Base-by-base conservation (phyloP, 2,797 vertebrate species). In the Gymnoscopelus microlampas region DNA sequence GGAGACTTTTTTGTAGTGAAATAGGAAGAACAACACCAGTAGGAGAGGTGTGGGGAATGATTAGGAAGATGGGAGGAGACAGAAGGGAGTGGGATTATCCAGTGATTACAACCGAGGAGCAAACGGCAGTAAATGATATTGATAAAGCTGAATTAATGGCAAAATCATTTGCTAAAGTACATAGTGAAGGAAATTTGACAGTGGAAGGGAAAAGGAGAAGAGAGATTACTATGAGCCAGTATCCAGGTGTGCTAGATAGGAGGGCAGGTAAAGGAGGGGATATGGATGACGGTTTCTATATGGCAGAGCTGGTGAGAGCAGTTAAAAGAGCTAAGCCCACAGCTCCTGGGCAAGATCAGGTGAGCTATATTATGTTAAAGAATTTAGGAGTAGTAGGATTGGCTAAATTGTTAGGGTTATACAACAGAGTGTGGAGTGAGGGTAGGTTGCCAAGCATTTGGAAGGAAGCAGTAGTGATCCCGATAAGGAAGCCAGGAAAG, bases 11-110 rank as follows among this genome's bases (percentile, higher is more conserved):
- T 14, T 69, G 61, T 23, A 15, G 59, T 6, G 4, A 15, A 10
- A 60, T 66, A 32, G 65, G 54, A 59, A 65, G 35, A 3, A 57
- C 35, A 4, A 72, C 61, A 4, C 39, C 49, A 6, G 44, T 69
- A 6, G 66, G 58, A 15, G 53, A 69, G 13, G 19, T 61, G 12
- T 77, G 57, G 57, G 56, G 65, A 49, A 62, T 58, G 66, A 73
- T 70, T 2, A 70, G 58, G 32, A 69, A 15, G 4, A 70, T 66
- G 53, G 23, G 55, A 11, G 54, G 55, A 9, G 15, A 56, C 2
- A 67, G 48, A 39, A 53, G 50, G 2, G 26, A 69, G 26, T 61
- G 57, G 66, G 4, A 24, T 3, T 60, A 61, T 32, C 15, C 35
- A 53, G 50, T 60, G 8, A n/a, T 69, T 6, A 35, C 13, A 49